Percentiles rank a stretch among this genome's conserved stretches.
These are phyloP conservation scores for Phrynocephalus vlangalii DNA, from an alignment of 2,797 vertebrate genomes.

Conservation along the genomic window DNA sequence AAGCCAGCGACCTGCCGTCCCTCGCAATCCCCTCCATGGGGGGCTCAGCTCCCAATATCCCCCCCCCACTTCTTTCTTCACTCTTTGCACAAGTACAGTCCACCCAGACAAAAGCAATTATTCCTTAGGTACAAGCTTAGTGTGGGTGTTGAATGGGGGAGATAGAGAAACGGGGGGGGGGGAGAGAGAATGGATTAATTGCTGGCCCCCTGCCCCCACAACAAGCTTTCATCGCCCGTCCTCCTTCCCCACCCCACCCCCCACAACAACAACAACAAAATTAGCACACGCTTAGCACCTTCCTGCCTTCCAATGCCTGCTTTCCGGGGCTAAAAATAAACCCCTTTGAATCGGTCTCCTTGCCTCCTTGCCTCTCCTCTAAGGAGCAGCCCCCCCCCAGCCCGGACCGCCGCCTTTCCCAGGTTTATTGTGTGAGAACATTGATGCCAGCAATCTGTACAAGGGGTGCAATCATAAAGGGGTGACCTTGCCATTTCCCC, in stretches of 20 bases:
- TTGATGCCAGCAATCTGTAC: slow-evolving; percentile 6
- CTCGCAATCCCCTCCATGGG: slow-evolving; percentile 45
- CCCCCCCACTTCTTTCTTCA: slow-evolving; percentile 58
- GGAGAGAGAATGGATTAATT: slow-evolving; percentile 10
- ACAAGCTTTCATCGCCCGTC: not conserved
- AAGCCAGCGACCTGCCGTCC: slow-evolving; percentile 74
- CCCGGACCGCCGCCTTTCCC: not conserved
- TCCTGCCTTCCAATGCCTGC: not conserved
- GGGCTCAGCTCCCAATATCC: slow-evolving; percentile 25
- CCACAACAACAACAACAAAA: not conserved
- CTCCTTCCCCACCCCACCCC: no score
- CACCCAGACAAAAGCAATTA: slow-evolving; percentile 98
- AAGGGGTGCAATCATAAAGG: slow-evolving; percentile 7
- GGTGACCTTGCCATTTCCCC: not conserved
- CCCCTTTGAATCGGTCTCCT: not conserved
- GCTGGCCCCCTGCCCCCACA: not conserved
- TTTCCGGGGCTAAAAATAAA: slow-evolving; percentile 5
- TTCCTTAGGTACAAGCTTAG: slow-evolving; percentile 85
- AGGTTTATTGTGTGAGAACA: slow-evolving; percentile 14
- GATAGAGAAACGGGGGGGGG: not conserved
- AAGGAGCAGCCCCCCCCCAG: not conserved
- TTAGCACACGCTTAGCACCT: not conserved
- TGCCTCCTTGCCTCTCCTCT: not conserved
- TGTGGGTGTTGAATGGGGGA: slow-evolving; percentile 62
- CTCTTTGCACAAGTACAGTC: slow-evolving; percentile 80